Conservation (phyloP, 2,797 vertebrate species). For the Pangasius mekongensis region DNA sequence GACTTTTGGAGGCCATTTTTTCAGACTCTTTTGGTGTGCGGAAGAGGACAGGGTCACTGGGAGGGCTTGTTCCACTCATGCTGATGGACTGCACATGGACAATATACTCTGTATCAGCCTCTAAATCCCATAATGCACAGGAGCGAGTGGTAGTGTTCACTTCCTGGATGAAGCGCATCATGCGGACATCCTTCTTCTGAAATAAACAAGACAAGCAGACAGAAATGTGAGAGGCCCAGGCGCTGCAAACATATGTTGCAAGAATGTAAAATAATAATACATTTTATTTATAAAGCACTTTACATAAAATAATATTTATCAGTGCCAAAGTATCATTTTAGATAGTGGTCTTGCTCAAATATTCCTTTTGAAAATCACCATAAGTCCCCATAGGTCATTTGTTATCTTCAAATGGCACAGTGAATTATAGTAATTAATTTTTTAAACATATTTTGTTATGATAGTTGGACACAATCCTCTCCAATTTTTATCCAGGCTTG, state of each 20-base stretch:
- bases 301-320: background rate
- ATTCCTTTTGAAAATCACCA: background rate
- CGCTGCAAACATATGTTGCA: background rate
- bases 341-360: no score
- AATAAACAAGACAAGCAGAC: conserved; percentile 5
- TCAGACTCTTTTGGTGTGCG: conserved; percentile 91
- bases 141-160: conserved; percentile 97
- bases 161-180: conserved; percentile 96
- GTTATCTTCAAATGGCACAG: background rate
- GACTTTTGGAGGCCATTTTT: conserved; percentile 92
- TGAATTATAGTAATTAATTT: background rate
- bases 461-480: no score
- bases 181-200: conserved; percentile 94
- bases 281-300: no score
- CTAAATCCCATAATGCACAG: conserved; percentile 93
- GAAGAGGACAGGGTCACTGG: conserved; percentile 91
- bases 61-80: conserved; percentile 90
- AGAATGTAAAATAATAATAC: no score
- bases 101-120: conserved; percentile 95
- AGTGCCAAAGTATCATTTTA: background rate
- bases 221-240: background rate
- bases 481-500: no score
- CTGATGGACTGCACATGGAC: conserved; percentile 95
- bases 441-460: no score
- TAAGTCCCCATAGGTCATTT: background rate